Evolutionary conservation across 2,797 vertebrate genomes (phyloP).

Genomic region (Zonotrichia albicollis): DNA sequence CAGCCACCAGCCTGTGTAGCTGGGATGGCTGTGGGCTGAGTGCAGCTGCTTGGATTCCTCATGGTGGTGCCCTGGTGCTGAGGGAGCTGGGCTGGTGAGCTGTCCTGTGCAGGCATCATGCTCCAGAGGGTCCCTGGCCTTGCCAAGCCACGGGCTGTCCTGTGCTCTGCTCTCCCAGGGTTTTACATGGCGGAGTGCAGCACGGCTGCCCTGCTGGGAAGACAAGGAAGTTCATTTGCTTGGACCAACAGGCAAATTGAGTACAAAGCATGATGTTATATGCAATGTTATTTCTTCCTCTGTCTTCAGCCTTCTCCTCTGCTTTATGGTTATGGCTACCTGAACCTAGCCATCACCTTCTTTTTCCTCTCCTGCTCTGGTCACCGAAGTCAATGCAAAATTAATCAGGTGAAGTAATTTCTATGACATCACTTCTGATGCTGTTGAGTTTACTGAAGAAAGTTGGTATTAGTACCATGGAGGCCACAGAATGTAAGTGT

Average conservation of each 20-base stretch:
- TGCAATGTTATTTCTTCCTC: neutral
- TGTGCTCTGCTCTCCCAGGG: neutral
- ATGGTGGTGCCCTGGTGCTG: accelerated
- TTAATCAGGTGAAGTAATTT: neutral
- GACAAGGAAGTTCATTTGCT: neutral
- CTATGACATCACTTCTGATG: neutral
- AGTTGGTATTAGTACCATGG: neutral
- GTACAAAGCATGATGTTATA: neutral
- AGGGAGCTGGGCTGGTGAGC: neutral
- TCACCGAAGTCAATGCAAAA: neutral
- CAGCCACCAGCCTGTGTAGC: neutral
- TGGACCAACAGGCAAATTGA: neutral
- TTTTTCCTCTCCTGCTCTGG: neutral
- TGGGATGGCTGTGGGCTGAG: neutral
- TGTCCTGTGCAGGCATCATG: neutral
- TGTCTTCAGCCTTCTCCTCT: neutral
- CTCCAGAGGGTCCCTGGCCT: neutral
- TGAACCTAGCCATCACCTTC: neutral
- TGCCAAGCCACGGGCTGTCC: accelerated
- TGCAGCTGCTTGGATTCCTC: neutral
- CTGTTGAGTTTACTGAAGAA: neutral
- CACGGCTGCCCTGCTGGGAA: neutral
- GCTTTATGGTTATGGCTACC: neutral
- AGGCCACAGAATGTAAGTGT: accelerated
- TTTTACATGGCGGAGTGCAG: neutral